These are phyloP conservation scores for Barbus barbus DNA, from an alignment of 2,113 vertebrate genomes.

Conservation along the genomic window DNA sequence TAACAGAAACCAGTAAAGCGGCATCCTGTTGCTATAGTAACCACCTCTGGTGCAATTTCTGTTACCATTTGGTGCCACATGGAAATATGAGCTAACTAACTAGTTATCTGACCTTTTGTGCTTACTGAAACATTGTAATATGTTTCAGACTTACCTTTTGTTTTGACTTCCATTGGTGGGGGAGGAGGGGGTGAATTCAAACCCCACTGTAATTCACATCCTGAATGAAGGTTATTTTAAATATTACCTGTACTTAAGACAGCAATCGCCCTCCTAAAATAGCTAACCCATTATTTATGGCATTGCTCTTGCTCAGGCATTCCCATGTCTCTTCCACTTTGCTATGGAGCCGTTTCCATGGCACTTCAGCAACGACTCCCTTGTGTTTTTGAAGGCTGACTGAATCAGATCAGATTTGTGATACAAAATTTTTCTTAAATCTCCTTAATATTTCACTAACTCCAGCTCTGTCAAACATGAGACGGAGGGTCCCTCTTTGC, in stretches of 20 bases:
- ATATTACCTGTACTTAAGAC: slow-evolving; percentile 17
- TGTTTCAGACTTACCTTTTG: not conserved
- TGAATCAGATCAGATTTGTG: slow-evolving; percentile 49
- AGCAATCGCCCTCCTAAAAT: slow-evolving; percentile 21
- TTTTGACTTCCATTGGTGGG: not conserved
- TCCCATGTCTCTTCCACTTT: slow-evolving; percentile 22
- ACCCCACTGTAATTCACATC: not conserved
- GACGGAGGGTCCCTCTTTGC: not conserved
- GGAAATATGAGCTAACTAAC: slow-evolving; percentile 18
- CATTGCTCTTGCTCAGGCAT: slow-evolving; percentile 3
- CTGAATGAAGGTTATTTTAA: slow-evolving; percentile 25
- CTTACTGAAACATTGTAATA: not conserved
- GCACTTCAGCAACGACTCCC: not conserved
- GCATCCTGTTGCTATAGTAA: not conserved
- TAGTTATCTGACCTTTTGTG: not conserved
- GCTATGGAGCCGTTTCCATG: not conserved
- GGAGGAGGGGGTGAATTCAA: not conserved
- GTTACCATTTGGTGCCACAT: not conserved
- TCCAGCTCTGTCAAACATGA: slow-evolving; percentile 18
- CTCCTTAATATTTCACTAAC: slow-evolving; percentile 29
- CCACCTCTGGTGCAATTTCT: not conserved
- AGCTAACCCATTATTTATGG: not conserved
- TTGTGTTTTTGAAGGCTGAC: slow-evolving; percentile 42
- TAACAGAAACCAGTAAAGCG: not conserved
- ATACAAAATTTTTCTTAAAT: slow-evolving; percentile 16